Evolutionary conservation across 2,888 invertebrate genomes (phyloP).

Genomic region (Coelopa pilipes): DNA sequence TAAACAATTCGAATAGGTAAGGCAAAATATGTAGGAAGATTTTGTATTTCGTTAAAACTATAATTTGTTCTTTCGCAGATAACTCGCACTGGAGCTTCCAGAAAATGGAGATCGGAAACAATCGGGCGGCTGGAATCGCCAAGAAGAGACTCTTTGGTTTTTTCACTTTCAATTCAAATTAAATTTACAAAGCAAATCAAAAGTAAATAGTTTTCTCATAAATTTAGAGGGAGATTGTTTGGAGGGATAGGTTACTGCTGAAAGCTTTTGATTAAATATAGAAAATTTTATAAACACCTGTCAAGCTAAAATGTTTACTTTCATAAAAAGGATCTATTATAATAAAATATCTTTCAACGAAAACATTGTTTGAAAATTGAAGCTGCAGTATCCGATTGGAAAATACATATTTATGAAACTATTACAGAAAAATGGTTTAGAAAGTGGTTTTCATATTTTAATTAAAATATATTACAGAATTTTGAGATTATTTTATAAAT

Average conservation of each 20-base stretch:
- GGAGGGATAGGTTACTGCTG: too few species aligned
- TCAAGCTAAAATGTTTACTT: not conserved
- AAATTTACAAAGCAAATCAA: too few species aligned
- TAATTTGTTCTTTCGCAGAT: not conserved
- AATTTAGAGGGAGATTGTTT: too few species aligned
- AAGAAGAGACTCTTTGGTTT: constrained; percentile 14
- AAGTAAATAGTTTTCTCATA: too few species aligned
- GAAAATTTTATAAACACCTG: not conserved
- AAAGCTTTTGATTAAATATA: not conserved
- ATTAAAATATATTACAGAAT: constrained; percentile 10
- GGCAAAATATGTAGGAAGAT: constrained; percentile 51
- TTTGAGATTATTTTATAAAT: constrained; percentile 21
- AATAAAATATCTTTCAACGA: not conserved
- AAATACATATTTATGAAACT: too few species aligned
- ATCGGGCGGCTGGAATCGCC: not conserved
- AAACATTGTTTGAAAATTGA: not conserved
- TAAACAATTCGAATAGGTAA: constrained; percentile 44
- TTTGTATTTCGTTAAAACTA: constrained; percentile 5
- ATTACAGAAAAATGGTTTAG: too few species aligned
- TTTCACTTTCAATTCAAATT: not conserved
- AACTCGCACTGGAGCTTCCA: not conserved
- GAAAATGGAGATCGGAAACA: not conserved
- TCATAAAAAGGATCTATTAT: not conserved
- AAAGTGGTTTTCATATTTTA: not conserved
- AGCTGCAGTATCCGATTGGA: not conserved